Evolutionary conservation across 2,113 vertebrate genomes (phyloP), one percentile per base, ranked within the genome.

Genomic region (Muntiacus reevesi): DNA sequence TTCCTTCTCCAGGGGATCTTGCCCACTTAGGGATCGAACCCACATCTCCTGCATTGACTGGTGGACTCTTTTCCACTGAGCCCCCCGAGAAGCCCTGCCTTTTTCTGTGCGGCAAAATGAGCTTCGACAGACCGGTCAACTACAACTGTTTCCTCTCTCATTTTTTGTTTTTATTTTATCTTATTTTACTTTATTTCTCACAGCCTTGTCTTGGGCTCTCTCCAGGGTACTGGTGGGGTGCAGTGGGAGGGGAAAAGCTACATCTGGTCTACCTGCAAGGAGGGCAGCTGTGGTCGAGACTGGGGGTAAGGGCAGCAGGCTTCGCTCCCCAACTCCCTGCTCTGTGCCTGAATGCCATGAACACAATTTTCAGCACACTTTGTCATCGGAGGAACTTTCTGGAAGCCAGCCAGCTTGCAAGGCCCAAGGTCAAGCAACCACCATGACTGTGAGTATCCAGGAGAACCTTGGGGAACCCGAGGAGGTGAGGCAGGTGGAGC

Each of bases 121-220:
- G 91, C 87, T 62, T 94, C 91, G 79, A 94, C 92, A 98, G 98
- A 97, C 94, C 98, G 96, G 98, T 98, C 99, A 99, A 98, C 0
- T 79, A 98, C 95, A 98, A 98, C 97, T 97, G 95, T 85, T 97
- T 98, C 97, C 95, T 57, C 11, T 91, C 95, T 93, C 45, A 19
- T 55, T 91, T 95, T 83, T 87, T 52, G 5, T 25, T 59, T 85
- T 94, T 47, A 14, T 33, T 40, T 74, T 60, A 67, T 78, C 50
- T n/a, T 54, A 11, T 50, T 40, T 79, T 47, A 62, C 83, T 60
- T 30, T 55, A 3, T 83, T 98, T 91, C 95, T 98, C 74, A 36
- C 0, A 10, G 94, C 88, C 83, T 94, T 94, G 54, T 52, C 57
- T 89, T 16, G 95, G 16, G 5, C 40, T 67, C 1, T 1, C 47